A percentile compares a stretch with the other conserved stretches of the same genome.
Evolutionary conservation across 2,888 invertebrate genomes (phyloP).

Genomic region (Diogma glabrata): DNA sequence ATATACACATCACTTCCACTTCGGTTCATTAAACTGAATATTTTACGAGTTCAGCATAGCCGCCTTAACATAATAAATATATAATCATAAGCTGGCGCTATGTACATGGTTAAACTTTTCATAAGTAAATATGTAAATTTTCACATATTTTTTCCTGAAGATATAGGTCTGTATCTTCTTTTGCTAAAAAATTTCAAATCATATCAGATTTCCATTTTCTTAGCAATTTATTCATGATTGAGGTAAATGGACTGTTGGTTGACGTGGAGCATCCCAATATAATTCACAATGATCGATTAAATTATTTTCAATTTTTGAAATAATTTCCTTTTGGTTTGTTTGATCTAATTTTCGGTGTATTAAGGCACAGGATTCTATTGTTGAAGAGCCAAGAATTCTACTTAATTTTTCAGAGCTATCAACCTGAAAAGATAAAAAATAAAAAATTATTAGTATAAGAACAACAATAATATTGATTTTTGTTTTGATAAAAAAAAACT

Average conservation of each 20-base stretch:
- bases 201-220: no score
- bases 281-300: constrained; percentile 56
- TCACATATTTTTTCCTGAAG: no score
- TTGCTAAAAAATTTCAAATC: no score
- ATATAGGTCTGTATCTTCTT: no score
- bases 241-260: constrained; percentile 54
- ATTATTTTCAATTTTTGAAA: constrained; percentile 49
- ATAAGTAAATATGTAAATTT: no score
- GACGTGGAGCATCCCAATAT: constrained; percentile 48
- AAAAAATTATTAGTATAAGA: neutral
- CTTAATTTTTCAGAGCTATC: constrained; percentile 41
- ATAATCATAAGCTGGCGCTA: no score
- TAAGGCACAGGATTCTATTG: constrained; percentile 39
- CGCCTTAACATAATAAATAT: no score
- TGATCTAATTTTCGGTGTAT: constrained; percentile 33
- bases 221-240: constrained; percentile 50
- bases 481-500: neutral
- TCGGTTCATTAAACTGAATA: no score
- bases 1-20: no score
- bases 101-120: no score
- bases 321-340: constrained; percentile 42
- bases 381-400: constrained; percentile 40
- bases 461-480: neutral
- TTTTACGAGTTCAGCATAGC: no score
- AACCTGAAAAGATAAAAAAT: constrained; percentile 21